These are phyloP conservation scores for Dynastes maya DNA, from an alignment of 2,888 invertebrate species.

Conservation along the genomic window DNA sequence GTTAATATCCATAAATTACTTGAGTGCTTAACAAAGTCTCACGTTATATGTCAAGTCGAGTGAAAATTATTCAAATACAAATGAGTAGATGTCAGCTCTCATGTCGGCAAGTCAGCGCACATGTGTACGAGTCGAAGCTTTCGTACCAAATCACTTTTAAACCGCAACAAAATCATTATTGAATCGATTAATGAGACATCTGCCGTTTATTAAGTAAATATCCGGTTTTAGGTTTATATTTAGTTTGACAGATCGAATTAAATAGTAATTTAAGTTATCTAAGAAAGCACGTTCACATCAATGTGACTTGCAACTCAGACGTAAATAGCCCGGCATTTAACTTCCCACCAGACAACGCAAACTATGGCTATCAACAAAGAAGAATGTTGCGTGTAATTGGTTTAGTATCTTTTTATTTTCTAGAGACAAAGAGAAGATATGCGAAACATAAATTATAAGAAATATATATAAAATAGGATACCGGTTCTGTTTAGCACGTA, in stretches of 20 bases:
- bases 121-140: slow-evolving; percentile 18
- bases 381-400: slow-evolving; percentile 14
- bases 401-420: background rate
- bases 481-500: too few species aligned
- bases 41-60: slow-evolving; percentile 9
- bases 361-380: background rate
- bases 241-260: slow-evolving; percentile 38
- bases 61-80: slow-evolving; percentile 28
- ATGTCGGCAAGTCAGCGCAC: slow-evolving; percentile 1
- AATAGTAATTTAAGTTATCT: slow-evolving; percentile 37
- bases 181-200: slow-evolving; percentile 44
- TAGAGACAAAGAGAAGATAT: background rate
- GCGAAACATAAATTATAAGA: too few species aligned
- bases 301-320: background rate
- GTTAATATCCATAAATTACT: slow-evolving; percentile 28
- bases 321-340: slow-evolving; percentile 18
- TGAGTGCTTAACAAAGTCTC: background rate
- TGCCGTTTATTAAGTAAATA: slow-evolving; percentile 46
- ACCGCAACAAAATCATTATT: slow-evolving; percentile 44
- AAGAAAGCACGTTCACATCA: slow-evolving; percentile 34
- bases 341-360: background rate
- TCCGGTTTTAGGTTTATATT: slow-evolving; percentile 44
- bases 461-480: too few species aligned
- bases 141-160: slow-evolving; percentile 15
- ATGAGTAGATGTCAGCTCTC: background rate